These are phyloP conservation scores for Fragum fragum DNA, from an alignment of 2,888 invertebrate genomes.

Conservation along the genomic window DNA sequence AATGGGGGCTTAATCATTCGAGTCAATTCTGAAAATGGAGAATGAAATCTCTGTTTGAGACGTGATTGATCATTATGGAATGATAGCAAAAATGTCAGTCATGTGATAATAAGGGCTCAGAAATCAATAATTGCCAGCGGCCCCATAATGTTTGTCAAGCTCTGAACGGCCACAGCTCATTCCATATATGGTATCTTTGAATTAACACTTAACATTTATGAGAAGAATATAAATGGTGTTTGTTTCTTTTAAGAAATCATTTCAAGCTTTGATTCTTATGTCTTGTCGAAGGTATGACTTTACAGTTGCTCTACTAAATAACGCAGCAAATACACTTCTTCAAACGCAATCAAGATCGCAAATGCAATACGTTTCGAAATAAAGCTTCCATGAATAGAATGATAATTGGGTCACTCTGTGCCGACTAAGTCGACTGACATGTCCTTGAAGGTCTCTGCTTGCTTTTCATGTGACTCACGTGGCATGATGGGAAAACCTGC, in stretches of 20 bases:
- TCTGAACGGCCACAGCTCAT: not conserved
- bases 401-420: not conserved
- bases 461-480: slow-evolving; percentile 15
- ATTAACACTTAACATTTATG: not conserved
- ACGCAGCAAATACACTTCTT: no score
- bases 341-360: no score
- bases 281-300: no score
- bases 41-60: slow-evolving; percentile 16
- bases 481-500: slow-evolving; percentile 15
- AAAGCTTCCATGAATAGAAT: no score
- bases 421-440: not conserved
- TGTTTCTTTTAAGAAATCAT: no score
- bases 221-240: no score
- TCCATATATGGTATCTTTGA: not conserved
- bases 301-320: no score
- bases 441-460: not conserved
- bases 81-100: slow-evolving; percentile 22
- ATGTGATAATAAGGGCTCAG: slow-evolving; percentile 23
- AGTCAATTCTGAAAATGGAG: slow-evolving; percentile 4
- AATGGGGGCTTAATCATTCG: slow-evolving; percentile 1
- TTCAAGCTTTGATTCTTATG: no score
- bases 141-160: slow-evolving; percentile 8
- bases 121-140: slow-evolving; percentile 17
- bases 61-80: slow-evolving; percentile 25
- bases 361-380: no score